These are phyloP conservation scores for Zosterops japonicus DNA, from an alignment of 2,113 vertebrate genomes.

Conservation along the genomic window DNA sequence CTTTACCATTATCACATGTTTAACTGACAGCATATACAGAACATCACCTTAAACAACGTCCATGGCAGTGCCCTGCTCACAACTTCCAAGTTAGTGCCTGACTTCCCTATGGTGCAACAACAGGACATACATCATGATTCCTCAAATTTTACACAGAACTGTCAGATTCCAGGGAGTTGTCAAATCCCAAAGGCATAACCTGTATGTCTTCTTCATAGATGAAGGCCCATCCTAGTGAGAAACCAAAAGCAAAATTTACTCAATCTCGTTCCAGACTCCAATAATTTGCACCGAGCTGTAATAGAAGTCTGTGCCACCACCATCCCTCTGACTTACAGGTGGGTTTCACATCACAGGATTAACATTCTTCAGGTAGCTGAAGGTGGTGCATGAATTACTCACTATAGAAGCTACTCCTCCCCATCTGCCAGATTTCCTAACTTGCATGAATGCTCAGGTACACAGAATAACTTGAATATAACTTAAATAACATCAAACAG, in stretches of 20 bases:
- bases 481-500: not conserved
- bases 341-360: not conserved
- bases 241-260: not conserved
- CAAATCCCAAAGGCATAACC: not conserved
- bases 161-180: not conserved
- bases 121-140: accelerated
- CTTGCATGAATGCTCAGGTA: not conserved
- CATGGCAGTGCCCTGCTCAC: not conserved
- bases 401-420: not conserved
- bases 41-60: not conserved
- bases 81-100: not conserved
- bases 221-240: not conserved
- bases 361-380: not conserved
- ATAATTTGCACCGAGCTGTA: not conserved
- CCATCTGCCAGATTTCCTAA: not conserved
- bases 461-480: not conserved
- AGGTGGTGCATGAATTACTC: not conserved
- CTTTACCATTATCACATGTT: not conserved
- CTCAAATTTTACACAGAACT: not conserved
- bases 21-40: not conserved
- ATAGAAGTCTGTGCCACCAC: not conserved
- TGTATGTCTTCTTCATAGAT: accelerated
- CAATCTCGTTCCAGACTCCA: not conserved
- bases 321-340: not conserved
- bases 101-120: accelerated